phyloP scores from a whole-genome alignment of 2,797 vertebrate genomes.

The Myiotriccus ornatus region DNA sequence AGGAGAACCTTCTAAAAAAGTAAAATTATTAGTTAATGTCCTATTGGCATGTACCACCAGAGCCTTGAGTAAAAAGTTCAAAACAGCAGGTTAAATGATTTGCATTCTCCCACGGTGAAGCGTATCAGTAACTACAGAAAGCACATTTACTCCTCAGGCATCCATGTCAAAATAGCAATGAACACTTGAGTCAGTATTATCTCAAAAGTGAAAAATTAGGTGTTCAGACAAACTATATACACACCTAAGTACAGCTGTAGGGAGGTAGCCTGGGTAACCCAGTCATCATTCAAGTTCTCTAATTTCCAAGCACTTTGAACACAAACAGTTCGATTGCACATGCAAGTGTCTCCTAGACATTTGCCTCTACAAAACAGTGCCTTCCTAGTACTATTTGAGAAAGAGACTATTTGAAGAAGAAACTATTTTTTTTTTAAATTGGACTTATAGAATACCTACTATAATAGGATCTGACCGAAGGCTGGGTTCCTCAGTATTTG shows the following conservation, averaged over 20 bases:
- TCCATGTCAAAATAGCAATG: conserved; percentile 1
- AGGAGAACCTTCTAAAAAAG: neutral
- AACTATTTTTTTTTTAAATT: neutral
- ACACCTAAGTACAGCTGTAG: neutral
- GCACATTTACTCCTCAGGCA: neutral
- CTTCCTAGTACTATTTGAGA: neutral
- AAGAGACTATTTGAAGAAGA: neutral
- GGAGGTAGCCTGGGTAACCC: neutral
- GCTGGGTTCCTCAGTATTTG: neutral
- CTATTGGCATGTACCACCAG: neutral
- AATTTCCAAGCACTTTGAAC: neutral
- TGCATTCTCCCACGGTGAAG: neutral
- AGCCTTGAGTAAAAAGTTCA: neutral
- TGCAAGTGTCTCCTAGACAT: neutral
- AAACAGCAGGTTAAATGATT: conserved; percentile 10
- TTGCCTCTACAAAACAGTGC: neutral
- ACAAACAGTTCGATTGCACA: neutral
- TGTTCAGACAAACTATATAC: neutral
- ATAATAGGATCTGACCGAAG: neutral
- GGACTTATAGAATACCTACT: neutral
- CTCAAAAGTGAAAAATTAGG: conserved; percentile 44
- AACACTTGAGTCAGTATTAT: conserved; percentile 24
- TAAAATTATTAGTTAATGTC: neutral
- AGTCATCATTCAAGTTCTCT: conserved; percentile 15
- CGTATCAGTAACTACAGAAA: neutral